Conservation (phyloP, 2,888 invertebrate species). For the Clitarchus hookeri region DNA sequence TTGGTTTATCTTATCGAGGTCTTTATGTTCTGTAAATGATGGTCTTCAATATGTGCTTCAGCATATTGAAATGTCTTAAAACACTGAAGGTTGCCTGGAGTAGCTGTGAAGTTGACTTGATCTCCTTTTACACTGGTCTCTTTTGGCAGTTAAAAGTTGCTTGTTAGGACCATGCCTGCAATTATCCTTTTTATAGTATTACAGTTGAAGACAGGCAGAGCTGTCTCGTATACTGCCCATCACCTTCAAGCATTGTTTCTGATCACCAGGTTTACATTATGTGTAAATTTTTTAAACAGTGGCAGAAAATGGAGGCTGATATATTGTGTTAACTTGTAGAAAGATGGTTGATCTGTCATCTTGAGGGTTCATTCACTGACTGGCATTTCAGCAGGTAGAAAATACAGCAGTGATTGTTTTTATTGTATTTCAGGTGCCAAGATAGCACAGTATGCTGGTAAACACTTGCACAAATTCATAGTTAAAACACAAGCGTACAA, state of each 20-base stretch:
- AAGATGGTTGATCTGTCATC: not conserved
- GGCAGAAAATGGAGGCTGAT: not conserved
- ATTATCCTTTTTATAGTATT: not conserved
- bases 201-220: too few relatives aligned
- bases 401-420: conserved; percentile 27
- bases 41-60: too few relatives aligned
- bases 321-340: too few relatives aligned
- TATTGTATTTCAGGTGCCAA: conserved; percentile 68
- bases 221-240: too few relatives aligned
- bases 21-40: too few relatives aligned
- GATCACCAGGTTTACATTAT: not conserved
- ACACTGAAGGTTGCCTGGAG: too few relatives aligned
- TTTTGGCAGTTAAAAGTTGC: not conserved
- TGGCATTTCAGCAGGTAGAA: not conserved
- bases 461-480: conserved; percentile 92
- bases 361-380: not conserved
- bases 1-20: too few relatives aligned
- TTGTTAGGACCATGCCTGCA: not conserved
- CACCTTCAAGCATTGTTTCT: too few relatives aligned
- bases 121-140: too few relatives aligned
- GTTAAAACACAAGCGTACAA: conserved; percentile 81
- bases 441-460: conserved; percentile 93
- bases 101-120: too few relatives aligned
- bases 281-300: not conserved
- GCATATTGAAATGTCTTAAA: too few relatives aligned